Base-by-base conservation (phyloP, 2,888 invertebrate species). In the Papilio demoleus region DNA sequence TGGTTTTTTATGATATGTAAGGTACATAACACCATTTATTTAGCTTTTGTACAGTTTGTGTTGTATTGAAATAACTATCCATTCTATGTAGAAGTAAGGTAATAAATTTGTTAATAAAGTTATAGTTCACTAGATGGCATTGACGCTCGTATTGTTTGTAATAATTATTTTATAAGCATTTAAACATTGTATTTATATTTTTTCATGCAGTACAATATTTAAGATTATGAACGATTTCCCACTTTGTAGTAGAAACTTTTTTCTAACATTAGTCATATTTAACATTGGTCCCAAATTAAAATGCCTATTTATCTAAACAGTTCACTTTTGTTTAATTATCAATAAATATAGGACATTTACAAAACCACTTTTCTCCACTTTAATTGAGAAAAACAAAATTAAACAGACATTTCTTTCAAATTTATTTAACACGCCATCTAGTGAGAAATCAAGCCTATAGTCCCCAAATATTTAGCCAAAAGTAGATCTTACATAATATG, bases 21-120 rank as follows among this genome's bases (percentile, higher is more conserved):
- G 93, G 92, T 91, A 91, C 84, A 91, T 86, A 92, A 92, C 92
- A 92, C 92, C 92, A 92, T 86, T 88, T 84, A 83, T 84, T 88
- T 91, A 91, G 92, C 83, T 87, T 86, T 81, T 91, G 90, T 92
- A 92, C 88, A 92, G 89, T 85, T 87, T 82, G 86, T 90, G 83
- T 84, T 81, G 85, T 88, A 68, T 53, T 60, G 62, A 69, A 68
- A 22, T 64, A 27, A 47, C 63, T 65, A 67, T 68, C 65, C 65
- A 67, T 70, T 56, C 17, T 59, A 40, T 63, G 27, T 40, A 68
- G 36, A 50, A 53, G 12, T 64, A 70, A 50, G 17, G 19, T 61
- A 42, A 65, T 61, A 31, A 53, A 42, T n/a, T 61, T 42, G n/a
- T 61, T 14, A 40, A n/a, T 42, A n/a, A 27, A n/a, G 9, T 36